phyloP scores from a whole-genome alignment of 2,113 vertebrate species.

The Oxygymnocypris stewartii region DNA sequence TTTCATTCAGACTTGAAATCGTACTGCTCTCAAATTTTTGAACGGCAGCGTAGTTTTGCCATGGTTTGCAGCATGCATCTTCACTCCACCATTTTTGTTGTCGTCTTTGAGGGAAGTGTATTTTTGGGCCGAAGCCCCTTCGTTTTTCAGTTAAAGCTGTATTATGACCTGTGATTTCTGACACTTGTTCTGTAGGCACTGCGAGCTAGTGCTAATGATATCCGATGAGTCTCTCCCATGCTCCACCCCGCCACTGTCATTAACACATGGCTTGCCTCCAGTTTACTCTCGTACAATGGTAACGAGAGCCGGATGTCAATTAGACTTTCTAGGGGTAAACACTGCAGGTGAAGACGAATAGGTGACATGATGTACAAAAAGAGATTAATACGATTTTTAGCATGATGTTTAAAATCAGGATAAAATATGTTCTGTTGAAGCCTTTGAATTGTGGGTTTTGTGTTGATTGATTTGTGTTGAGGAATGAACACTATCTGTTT shows the following conservation, averaged over 20 bases:
- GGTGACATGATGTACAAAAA: constrained; percentile 5
- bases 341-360: constrained; percentile 47
- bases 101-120: constrained; percentile 18
- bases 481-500: not conserved
- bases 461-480: not conserved
- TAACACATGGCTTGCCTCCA: constrained; percentile 64
- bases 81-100: not conserved
- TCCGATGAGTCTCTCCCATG: constrained; percentile 57
- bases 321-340: constrained; percentile 53
- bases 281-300: constrained; percentile 52
- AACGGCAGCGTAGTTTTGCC: not conserved
- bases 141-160: constrained; percentile 32
- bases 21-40: not conserved
- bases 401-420: not conserved
- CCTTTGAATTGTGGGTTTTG: not conserved
- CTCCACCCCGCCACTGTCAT: constrained; percentile 61
- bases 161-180: constrained; percentile 50
- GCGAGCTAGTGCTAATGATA: constrained; percentile 60
- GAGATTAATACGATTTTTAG: not conserved
- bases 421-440: not conserved
- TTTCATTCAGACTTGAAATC: not conserved
- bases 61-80: not conserved
- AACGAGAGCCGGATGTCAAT: constrained; percentile 64
- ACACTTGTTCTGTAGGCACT: constrained; percentile 43
- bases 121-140: constrained; percentile 37